Percentiles rank a stretch among this genome's conserved stretches.
These are phyloP conservation scores for Drosophila triauraria DNA, from an alignment of 1,140 invertebrate genomes.

Conservation along the genomic window DNA sequence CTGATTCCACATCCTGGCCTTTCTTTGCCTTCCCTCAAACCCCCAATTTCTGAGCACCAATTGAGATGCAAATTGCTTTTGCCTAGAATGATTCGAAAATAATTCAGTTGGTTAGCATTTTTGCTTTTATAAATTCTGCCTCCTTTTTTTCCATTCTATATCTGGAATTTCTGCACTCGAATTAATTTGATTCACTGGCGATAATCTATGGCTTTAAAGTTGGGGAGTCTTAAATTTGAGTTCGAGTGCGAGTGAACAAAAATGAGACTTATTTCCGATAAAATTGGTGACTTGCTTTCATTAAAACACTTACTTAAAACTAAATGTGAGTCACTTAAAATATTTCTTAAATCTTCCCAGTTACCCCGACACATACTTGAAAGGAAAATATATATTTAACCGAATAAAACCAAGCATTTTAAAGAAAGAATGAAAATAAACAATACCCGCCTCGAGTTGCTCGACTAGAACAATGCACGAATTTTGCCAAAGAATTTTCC, in stretches of 20 bases:
- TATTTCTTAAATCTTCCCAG: too few relatives aligned
- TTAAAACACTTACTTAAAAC: too few relatives aligned
- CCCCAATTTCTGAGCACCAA: conserved; percentile 60
- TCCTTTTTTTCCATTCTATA: neutral
- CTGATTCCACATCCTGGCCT: neutral
- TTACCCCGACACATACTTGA: too few relatives aligned
- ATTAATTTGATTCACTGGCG: conserved; percentile 67
- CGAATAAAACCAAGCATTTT: neutral
- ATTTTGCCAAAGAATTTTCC: conserved; percentile 28
- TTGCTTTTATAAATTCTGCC: conserved; percentile 32
- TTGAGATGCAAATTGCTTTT: conserved; percentile 80
- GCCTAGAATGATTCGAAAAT: conserved; percentile 78
- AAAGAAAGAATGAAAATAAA: neutral
- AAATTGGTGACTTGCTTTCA: neutral
- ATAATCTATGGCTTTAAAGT: conserved; percentile 52
- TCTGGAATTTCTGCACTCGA: conserved; percentile 41
- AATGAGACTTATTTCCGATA: neutral
- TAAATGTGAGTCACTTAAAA: neutral
- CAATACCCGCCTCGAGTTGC: neutral
- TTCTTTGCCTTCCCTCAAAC: neutral
- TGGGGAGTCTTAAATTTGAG: conserved; percentile 13
- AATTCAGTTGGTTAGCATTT: conserved; percentile 71
- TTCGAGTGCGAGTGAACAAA: too few relatives aligned
- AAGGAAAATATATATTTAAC: neutral
- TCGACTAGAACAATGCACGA: neutral